Percentiles rank a stretch among this genome's conserved stretches.
phyloP scores from a whole-genome alignment of 2,797 vertebrate genomes.

The Clamator glandarius region DNA sequence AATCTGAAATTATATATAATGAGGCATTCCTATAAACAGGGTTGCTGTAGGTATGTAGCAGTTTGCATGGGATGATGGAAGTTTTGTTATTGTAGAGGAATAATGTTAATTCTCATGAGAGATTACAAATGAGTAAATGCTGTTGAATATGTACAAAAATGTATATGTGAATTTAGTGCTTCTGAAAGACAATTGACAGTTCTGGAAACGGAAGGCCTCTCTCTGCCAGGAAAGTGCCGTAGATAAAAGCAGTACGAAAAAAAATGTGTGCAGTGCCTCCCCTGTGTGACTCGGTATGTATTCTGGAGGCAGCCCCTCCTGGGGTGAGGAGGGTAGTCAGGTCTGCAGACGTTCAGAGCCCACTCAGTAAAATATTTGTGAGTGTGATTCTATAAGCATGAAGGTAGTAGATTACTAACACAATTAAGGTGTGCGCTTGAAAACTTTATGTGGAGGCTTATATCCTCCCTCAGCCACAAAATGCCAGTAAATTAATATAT shows the following conservation, averaged over 20 bases:
- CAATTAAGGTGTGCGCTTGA: not conserved
- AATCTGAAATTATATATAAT: conserved; percentile 49
- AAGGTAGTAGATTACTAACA: fast-evolving
- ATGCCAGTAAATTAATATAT: not conserved
- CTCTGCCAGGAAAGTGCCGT: not conserved
- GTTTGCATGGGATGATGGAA: conserved; percentile 32
- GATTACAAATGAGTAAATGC: conserved; percentile 24
- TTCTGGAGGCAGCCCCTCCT: not conserved
- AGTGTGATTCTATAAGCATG: not conserved
- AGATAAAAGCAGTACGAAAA: not conserved
- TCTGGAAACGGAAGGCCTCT: conserved; percentile 1
- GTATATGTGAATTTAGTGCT: not conserved
- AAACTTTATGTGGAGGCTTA: fast-evolving
- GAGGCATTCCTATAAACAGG: conserved; percentile 5
- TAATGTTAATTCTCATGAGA: conserved; percentile 53
- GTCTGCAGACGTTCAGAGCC: fast-evolving
- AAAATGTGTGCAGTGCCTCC: not conserved
- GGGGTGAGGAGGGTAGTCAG: not conserved
- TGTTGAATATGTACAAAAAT: conserved; percentile 10
- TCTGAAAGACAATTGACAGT: conserved; percentile 10
- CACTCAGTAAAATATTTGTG: fast-evolving
- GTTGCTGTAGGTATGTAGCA: conserved; percentile 8
- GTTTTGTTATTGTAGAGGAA: not conserved
- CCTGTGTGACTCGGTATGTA: fast-evolving
- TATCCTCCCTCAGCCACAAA: not conserved